Base-by-base conservation (phyloP, 2,888 invertebrate genomes). In the Kryphioiulus occultus region DNA sequence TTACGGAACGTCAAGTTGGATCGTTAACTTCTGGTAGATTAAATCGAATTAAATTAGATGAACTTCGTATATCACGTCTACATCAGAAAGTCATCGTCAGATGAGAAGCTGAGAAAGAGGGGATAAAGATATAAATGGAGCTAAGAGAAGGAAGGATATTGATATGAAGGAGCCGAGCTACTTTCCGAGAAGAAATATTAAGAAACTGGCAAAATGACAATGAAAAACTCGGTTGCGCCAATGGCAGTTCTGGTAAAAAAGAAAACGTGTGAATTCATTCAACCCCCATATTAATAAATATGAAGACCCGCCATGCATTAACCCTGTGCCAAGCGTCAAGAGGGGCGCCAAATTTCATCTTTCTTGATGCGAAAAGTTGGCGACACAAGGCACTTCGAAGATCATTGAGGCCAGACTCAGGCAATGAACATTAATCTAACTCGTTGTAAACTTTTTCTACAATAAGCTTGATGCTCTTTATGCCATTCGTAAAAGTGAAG, bases 1-100 rank as follows among this genome's bases (percentile, higher is more conserved):
- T 86, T 86, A 86, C 86, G 86, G 59, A 86, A 86, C 86, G 86
- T 68, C 86, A 86, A 68, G 53, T 39, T 26, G 86, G 68, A 86
- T 86, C 86, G 86, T 86, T 86, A 86, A 86, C 86, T 86, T 86
- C 86, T 86, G 86, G 86, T 86, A 86, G 86, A 86, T 86, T 86
- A 86, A 86, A 86, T 86, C 86, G 68, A 86, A 86, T 86, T 86
- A 86, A 86, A 86, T 86, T 86, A 86, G 86, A 86, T 86, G 86
- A 86, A 86, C 86, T 86, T 68, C 86, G 86, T 86, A 86, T 59
- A 86, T 85, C 85, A 85, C 85, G 85, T 44, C 85, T 26, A 85
- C 85, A 42, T 85, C 44, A 85, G 85, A 85, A 39, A 85, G 85
- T 39, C 85, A 85, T 42, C 85, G 85, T 83, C 35, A 39, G 83